Evolutionary conservation across 2,888 invertebrate species (phyloP), one percentile per base, ranked within the genome.

Genomic region (Ichneumon xanthorius): DNA sequence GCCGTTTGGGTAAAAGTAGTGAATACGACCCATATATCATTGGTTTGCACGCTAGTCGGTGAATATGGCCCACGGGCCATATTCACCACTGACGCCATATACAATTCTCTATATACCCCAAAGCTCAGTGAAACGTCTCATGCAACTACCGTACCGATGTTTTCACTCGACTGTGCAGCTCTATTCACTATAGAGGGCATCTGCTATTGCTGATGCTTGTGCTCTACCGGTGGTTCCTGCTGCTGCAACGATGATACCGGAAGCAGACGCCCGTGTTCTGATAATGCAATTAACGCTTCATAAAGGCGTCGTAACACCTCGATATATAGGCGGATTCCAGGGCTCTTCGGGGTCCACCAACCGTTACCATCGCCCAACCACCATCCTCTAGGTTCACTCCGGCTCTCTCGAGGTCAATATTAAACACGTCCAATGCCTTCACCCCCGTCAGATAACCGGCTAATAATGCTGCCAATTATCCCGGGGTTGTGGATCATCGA

Each of bases 251-350:
- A 76, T 63, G 72, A 84, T 80, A 80, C 67, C 40, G 45, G 65
- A 37, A 67, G 61, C 71, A 82, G 68, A 82, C 81, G 79, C 81
- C 70, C 63, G 70, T 83, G 67, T 45, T 63, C 78, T 86, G 85
- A 82, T 88, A 89, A 90, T 89, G 88, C 88, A 90, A 91, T 91
- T 90, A 91, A 88, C 89, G 89, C 88, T 88, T 90, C 89, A 90
- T 89, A 89, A 88, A 87, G 88, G 88, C 88, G 84, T 87, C 89
- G 87, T 89, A 89, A 90, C 90, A 88, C 30, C 86, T 87, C 77
- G 84, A 80, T 86, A 81, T 70, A 75, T 84, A 73, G 67, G 68
- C 53, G 75, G 67, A 58, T 77, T 30, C 68, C 77, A 33, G 53
- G 67, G 22, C 77, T 68, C 77, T 67, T 53, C 22, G 48, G 53